These are phyloP conservation scores for Lithophane ornitopus DNA, from an alignment of 2,888 invertebrate species.

Conservation along the genomic window DNA sequence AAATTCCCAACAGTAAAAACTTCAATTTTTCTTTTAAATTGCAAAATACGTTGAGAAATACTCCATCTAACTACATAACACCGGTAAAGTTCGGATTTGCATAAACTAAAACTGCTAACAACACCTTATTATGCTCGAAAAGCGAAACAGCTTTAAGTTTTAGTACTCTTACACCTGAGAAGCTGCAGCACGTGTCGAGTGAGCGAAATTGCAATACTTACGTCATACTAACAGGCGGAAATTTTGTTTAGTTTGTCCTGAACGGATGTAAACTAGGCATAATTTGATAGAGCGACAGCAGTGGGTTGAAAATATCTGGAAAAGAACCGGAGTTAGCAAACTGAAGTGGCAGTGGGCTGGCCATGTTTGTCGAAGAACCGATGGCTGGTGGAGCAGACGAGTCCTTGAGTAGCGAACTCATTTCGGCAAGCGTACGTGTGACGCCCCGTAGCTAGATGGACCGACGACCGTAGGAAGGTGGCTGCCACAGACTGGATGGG, in stretches of 20 bases:
- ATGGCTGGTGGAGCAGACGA: background rate
- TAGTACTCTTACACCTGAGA: slow-evolving; percentile 18
- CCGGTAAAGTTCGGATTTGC: slow-evolving; percentile 46
- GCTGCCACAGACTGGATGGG: background rate
- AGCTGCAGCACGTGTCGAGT: slow-evolving; percentile 43
- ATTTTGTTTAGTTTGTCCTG: slow-evolving; percentile 21
- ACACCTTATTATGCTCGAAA: slow-evolving; percentile 44
- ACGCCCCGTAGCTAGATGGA: background rate
- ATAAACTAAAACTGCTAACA: slow-evolving; percentile 48
- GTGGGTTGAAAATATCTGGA: background rate
- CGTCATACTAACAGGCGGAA: slow-evolving; percentile 6
- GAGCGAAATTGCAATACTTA: slow-evolving; percentile 48
- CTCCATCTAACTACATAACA: slow-evolving; percentile 16
- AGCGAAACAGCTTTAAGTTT: slow-evolving; percentile 56
- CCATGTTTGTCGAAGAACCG: background rate
- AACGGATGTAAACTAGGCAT: slow-evolving; percentile 11
- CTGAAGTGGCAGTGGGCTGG: background rate
- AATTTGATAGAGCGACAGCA: slow-evolving; percentile 13
- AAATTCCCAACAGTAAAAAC: background rate
- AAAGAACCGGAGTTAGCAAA: background rate
- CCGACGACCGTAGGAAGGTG: background rate
- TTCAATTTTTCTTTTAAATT: slow-evolving; percentile 2
- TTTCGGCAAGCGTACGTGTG: background rate
- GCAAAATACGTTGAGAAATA: slow-evolving; percentile 14
- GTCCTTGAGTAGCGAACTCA: background rate